These are phyloP conservation scores for Peromyscus californicus DNA, from an alignment of 2,113 vertebrate species.

Conservation along the genomic window DNA sequence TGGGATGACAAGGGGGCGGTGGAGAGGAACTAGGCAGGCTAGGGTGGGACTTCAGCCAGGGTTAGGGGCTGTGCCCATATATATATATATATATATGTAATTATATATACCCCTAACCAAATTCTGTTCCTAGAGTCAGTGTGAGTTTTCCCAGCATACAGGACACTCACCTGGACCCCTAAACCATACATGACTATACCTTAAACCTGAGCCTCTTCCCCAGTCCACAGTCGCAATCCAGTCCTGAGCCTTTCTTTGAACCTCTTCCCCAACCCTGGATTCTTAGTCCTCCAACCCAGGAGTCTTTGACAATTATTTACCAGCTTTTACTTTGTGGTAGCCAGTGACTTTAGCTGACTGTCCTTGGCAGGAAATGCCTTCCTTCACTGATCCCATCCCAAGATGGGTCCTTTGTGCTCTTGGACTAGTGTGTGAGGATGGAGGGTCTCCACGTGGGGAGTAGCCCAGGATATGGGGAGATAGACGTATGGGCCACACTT, in stretches of 20 bases:
- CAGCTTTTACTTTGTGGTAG: neutral
- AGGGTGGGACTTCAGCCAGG: neutral
- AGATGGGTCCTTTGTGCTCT: neutral
- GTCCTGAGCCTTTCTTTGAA: neutral
- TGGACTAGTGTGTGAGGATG: neutral
- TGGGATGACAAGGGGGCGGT: neutral
- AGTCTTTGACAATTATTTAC: neutral
- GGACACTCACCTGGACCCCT: neutral
- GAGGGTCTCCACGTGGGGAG: neutral
- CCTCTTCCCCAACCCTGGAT: neutral
- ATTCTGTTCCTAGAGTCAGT: neutral
- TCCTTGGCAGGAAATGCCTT: neutral
- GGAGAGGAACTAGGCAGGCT: neutral
- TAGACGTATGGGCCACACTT: neutral
- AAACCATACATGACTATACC: neutral
- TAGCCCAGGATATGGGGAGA: neutral
- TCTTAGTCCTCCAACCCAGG: neutral
- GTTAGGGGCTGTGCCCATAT: neutral
- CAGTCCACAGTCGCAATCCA: neutral
- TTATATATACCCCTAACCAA: neutral
- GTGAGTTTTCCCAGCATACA: neutral
- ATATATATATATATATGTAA: too few species aligned
- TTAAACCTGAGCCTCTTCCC: neutral
- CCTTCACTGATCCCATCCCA: neutral
- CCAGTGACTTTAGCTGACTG: neutral